Evolutionary conservation across 2,888 invertebrate genomes (phyloP), one percentile per base, ranked within the genome.

Genomic region (Caenorhabditis angaria): DNA sequence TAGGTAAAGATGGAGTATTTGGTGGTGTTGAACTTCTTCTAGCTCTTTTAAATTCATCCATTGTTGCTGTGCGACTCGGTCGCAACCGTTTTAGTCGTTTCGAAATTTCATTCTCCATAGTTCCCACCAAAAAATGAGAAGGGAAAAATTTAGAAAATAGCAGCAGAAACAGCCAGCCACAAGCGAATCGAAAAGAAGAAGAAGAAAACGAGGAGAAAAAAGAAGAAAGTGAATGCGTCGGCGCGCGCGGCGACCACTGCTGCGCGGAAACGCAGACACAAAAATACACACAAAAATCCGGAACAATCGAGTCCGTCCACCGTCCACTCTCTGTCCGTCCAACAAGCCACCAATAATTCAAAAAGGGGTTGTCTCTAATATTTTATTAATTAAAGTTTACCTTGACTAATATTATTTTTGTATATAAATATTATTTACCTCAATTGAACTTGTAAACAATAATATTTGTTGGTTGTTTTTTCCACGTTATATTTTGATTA

Each of bases 221-320:
- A 41, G 41, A 41, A 41, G 41, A 41, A 41, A 41, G 41, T 41
- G 41, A 41, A 41, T 41, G 41, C 41, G 41, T 41, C 41, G 41
- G 41, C 41, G 41, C 41, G 41, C 41, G 41, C 41, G 41, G 41
- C 41, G 41, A 41, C 41, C 41, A 41, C 14, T 41, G 41, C 41
- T n/a, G 32, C 32, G 41, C 41, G 41, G 41, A 41, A 41, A 41
- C 41, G 41, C 41, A 41, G 41, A 41, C 41, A 41, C 41, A 41
- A 41, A 41, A 41, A 41, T 41, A 41, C 41, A 41, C 41, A 41
- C 10, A 18, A 41, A 41, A 41, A 41, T 41, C 41, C 41, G 41
- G 41, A 41, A 41, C 41, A 41, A 41, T 41, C 41, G 41, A 41
- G 41, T 41, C 41, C 41, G 41, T 41, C 41, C 10, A 32, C 32